phyloP scores from a whole-genome alignment of 2,797 vertebrate genomes.

The Sebastes matsubarae region DNA sequence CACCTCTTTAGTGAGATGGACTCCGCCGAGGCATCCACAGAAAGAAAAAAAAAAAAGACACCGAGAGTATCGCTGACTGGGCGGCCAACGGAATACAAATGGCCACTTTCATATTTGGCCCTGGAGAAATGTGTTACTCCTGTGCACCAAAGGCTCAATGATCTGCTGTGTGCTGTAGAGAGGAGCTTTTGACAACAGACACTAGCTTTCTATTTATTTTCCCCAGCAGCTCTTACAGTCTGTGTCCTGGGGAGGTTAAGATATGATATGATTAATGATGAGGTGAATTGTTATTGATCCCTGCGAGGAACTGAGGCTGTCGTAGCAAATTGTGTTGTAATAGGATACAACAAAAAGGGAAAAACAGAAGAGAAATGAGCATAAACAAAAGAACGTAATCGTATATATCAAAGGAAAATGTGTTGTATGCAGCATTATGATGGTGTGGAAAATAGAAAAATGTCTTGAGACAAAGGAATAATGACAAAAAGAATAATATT shows the following conservation, averaged over 20 bases:
- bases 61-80: slow-evolving; percentile 23
- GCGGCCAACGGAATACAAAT: slow-evolving; percentile 66
- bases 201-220: slow-evolving; percentile 12
- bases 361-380: background rate
- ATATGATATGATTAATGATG: slow-evolving; percentile 41
- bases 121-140: slow-evolving; percentile 40
- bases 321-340: background rate
- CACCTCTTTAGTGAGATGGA: slow-evolving; percentile 53
- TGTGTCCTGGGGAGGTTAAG: slow-evolving; percentile 16
- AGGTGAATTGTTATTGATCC: slow-evolving; percentile 24
- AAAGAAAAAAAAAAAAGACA: slow-evolving; percentile 19
- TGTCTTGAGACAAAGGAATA: background rate
- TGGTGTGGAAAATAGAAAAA: background rate
- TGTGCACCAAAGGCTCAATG: slow-evolving; percentile 37
- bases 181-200: slow-evolving; percentile 29
- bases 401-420: background rate
- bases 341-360: background rate
- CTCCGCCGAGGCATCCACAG: slow-evolving; percentile 39
- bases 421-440: background rate
- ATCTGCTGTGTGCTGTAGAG: slow-evolving; percentile 39
- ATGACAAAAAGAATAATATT: background rate
- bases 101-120: slow-evolving; percentile 54
- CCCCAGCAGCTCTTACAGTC: slow-evolving; percentile 5
- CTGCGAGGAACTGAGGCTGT: background rate
- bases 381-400: background rate